These are phyloP conservation scores for Zaprionus bogoriensis DNA, from an alignment of 2,888 invertebrate species.

Conservation along the genomic window DNA sequence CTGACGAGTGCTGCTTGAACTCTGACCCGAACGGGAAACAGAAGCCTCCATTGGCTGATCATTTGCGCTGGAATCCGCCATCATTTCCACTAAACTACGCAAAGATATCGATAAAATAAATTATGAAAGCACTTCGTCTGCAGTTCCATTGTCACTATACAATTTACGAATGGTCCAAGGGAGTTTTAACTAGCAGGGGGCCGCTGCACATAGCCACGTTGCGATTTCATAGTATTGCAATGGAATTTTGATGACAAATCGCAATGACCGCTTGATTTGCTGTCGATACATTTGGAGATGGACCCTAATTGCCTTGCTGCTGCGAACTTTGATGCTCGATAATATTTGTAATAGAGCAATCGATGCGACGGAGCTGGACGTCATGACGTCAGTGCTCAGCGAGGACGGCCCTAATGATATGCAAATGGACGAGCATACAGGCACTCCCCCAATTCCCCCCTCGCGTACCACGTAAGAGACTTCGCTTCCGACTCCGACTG, in stretches of 20 bases:
- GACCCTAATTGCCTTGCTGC: background rate
- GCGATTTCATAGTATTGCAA: too few species aligned
- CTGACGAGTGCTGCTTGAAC: conserved; percentile 13
- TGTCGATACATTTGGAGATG: background rate
- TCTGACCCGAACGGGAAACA: conserved; percentile 3
- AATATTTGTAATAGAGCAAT: background rate
- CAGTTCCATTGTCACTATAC: background rate
- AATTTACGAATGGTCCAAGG: background rate
- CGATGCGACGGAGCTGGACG: background rate
- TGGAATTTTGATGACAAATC: too few species aligned
- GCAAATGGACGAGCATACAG: conserved; percentile 31
- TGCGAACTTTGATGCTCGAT: background rate
- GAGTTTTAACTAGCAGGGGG: background rate
- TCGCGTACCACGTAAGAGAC: background rate
- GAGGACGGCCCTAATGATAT: conserved; percentile 26
- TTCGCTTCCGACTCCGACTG: background rate
- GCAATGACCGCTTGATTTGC: background rate
- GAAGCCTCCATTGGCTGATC: background rate
- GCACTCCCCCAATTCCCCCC: background rate
- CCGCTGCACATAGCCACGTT: too few species aligned
- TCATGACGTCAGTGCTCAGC: conserved; percentile 12
- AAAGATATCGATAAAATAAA: background rate
- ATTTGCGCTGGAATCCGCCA: background rate
- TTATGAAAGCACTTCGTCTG: background rate
- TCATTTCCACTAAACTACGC: background rate